Evolutionary conservation across 2,888 invertebrate species (phyloP).

Genomic region (Xestia rhomboidea): DNA sequence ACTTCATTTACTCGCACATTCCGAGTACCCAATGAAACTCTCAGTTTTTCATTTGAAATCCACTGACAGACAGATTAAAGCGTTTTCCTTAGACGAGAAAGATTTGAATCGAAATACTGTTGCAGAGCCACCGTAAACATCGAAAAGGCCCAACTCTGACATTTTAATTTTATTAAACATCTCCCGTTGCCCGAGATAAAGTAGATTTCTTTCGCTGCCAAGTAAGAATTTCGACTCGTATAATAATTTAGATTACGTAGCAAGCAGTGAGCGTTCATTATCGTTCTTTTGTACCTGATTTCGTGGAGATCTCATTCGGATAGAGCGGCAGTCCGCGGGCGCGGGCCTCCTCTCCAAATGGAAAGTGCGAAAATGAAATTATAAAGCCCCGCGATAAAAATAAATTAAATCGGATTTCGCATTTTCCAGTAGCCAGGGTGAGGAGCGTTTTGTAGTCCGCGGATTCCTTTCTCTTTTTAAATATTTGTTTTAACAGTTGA

Average conservation of each 20-base stretch:
- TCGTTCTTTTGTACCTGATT: constrained; percentile 91
- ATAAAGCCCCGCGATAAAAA: constrained; percentile 91
- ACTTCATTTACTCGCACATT: constrained; percentile 67
- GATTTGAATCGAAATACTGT: constrained; percentile 85
- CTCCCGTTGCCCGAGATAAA: constrained; percentile 87
- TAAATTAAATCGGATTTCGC: constrained; percentile 91
- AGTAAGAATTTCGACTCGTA: constrained; percentile 90
- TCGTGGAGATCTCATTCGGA: constrained; percentile 90
- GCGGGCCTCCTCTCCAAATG: constrained; percentile 89
- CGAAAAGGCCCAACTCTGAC: constrained; percentile 82
- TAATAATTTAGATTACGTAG: constrained; percentile 91
- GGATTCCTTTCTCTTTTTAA: constrained; percentile 89
- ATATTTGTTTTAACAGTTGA: constrained; percentile 90
- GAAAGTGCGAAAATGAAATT: constrained; percentile 91
- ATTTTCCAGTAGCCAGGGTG: constrained; percentile 89
- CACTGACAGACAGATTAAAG: constrained; percentile 73
- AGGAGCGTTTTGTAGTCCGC: constrained; percentile 88
- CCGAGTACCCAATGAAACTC: constrained; percentile 63
- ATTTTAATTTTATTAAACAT: constrained; percentile 90
- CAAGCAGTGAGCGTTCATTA: constrained; percentile 91
- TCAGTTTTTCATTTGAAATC: constrained; percentile 67
- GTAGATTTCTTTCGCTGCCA: constrained; percentile 89
- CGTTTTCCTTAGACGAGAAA: constrained; percentile 75
- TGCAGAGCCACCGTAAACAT: constrained; percentile 84
- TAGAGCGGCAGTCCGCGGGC: constrained; percentile 88